Conservation (phyloP, 2,113 vertebrate genomes). For the Dromas ardeola region DNA sequence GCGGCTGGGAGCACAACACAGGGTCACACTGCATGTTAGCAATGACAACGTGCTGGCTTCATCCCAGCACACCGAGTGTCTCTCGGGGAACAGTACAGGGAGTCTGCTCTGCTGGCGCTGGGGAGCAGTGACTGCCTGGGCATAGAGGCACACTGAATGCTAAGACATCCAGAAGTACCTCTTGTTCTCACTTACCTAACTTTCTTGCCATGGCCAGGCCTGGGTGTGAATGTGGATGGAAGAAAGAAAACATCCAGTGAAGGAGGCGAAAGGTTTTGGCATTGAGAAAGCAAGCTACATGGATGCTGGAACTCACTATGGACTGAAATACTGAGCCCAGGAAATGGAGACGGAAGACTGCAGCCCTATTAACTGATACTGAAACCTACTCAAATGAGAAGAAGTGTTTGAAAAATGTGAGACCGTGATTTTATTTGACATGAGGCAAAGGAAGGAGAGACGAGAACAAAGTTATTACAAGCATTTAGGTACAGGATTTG, state of each 20-base stretch:
- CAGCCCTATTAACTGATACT: background rate
- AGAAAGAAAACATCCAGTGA: background rate
- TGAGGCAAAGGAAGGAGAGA: background rate
- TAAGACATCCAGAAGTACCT: background rate
- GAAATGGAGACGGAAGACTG: background rate
- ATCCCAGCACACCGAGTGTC: accelerated
- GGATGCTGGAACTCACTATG: background rate
- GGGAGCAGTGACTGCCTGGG: accelerated
- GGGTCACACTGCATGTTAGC: accelerated
- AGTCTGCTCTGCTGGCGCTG: background rate
- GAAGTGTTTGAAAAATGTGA: background rate
- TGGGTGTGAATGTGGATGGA: background rate
- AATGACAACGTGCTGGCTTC: background rate
- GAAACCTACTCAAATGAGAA: background rate
- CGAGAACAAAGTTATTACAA: background rate
- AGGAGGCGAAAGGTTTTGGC: background rate
- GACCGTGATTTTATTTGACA: background rate
- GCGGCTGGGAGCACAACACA: background rate
- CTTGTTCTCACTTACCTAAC: background rate
- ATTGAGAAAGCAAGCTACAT: background rate
- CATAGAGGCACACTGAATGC: accelerated
- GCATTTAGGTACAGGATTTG: background rate
- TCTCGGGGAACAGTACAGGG: accelerated
- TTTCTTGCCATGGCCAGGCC: background rate
- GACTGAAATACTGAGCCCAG: background rate